These are phyloP conservation scores for Carettochelys insculpta DNA, from an alignment of 2,113 vertebrate genomes.

Conservation along the genomic window DNA sequence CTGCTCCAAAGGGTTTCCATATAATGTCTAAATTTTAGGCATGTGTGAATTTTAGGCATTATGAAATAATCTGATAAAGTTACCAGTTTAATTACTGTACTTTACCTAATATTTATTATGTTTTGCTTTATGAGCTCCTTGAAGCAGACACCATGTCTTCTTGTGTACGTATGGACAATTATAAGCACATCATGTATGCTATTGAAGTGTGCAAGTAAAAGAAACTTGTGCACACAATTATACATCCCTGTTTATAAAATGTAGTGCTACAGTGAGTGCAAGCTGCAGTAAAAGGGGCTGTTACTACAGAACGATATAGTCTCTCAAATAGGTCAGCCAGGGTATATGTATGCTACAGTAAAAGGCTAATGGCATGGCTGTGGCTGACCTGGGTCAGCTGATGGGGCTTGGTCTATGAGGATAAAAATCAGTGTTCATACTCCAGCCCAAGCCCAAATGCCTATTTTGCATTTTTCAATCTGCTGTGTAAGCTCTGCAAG, in stretches of 20 bases:
- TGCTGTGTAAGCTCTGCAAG: not conserved
- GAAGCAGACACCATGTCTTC: not conserved
- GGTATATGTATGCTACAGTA: not conserved
- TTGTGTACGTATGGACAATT: not conserved
- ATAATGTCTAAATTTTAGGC: too few relatives aligned
- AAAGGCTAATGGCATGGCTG: not conserved
- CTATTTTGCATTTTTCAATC: not conserved
- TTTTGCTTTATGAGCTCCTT: not conserved
- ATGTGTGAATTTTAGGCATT: not conserved
- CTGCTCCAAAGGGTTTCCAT: not conserved
- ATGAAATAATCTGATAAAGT: not conserved
- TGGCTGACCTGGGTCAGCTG: not conserved
- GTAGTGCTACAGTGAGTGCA: not conserved
- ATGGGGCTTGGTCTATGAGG: not conserved
- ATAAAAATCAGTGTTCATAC: not conserved
- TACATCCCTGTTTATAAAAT: not conserved
- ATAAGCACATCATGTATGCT: not conserved
- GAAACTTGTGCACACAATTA: not conserved
- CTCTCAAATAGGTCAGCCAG: not conserved
- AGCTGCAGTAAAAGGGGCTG: not conserved
- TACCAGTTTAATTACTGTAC: not conserved
- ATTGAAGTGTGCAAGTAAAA: not conserved
- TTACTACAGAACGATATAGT: not conserved
- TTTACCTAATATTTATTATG: not conserved
- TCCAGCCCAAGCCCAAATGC: not conserved